Conservation (phyloP, 2,797 vertebrate genomes). For the Miichthys miiuy region DNA sequence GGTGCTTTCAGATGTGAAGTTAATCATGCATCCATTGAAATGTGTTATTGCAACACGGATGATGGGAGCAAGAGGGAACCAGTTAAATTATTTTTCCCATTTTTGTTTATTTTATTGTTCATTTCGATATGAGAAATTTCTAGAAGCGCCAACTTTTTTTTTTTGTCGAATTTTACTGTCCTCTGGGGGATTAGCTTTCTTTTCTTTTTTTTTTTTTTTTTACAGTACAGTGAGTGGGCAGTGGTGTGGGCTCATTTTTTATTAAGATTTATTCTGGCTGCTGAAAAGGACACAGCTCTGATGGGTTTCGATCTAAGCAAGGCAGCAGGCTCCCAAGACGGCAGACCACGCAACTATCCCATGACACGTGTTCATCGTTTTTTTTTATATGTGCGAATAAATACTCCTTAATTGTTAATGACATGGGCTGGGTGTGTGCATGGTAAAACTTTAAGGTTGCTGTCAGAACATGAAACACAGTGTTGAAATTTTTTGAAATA, state of each 20-base stretch:
- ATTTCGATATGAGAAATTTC: not conserved
- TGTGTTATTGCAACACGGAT: slow-evolving; percentile 51
- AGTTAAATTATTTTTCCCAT: slow-evolving; percentile 30
- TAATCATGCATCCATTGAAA: slow-evolving; percentile 69
- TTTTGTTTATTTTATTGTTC: slow-evolving; percentile 23
- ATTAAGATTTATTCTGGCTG: slow-evolving; percentile 46
- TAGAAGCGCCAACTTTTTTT: not conserved
- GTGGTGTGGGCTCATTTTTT: slow-evolving; percentile 7
- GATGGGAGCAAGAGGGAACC: slow-evolving; percentile 27
- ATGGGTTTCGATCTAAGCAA: slow-evolving; percentile 55
- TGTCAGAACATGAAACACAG: slow-evolving; percentile 30
- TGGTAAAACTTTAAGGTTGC: slow-evolving; percentile 12
- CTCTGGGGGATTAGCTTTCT: not conserved
- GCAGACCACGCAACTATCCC: slow-evolving; percentile 31
- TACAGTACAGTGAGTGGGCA: not conserved
- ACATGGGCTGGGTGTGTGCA: slow-evolving; percentile 16
- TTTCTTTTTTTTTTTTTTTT: too few species aligned
- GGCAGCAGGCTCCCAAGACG: slow-evolving; percentile 23
- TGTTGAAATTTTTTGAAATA: slow-evolving; percentile 41
- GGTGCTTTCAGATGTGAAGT: slow-evolving; percentile 58
- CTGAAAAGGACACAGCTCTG: slow-evolving; percentile 43
- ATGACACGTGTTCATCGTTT: slow-evolving; percentile 33
- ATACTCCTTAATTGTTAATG: slow-evolving; percentile 60
- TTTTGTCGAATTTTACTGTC: not conserved
- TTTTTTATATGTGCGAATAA: slow-evolving; percentile 57